phyloP scores from a whole-genome alignment of 23 tunicate genomes.

The Corella eumyota region DNA sequence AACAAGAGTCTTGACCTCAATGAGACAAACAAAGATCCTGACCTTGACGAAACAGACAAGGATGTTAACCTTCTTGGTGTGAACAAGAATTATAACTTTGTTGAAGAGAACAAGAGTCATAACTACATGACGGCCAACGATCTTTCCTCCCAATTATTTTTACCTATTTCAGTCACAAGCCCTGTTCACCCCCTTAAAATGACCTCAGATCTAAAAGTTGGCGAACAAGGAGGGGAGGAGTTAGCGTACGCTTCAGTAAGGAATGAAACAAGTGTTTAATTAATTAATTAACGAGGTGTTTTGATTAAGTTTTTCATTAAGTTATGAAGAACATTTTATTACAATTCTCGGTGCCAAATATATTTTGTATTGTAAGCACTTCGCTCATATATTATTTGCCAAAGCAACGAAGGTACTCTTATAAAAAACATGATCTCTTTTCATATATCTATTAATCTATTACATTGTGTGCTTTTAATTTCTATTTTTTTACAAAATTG shows the following conservation, averaged over 20 bases:
- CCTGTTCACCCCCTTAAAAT: neutral
- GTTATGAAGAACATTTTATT: neutral
- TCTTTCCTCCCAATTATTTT: constrained; percentile 4
- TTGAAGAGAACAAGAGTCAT: constrained; percentile 12
- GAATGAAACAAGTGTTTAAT: constrained; percentile 16
- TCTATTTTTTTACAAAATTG: no score
- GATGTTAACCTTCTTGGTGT: neutral
- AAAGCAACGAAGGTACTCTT: no score
- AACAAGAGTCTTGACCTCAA: no score
- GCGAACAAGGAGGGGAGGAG: neutral
- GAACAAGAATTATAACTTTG: neutral
- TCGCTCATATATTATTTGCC: no score
- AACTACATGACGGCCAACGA: constrained; percentile 20
- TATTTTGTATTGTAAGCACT: no score
- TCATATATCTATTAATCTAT: no score
- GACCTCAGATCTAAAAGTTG: neutral
- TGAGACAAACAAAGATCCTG: no score
- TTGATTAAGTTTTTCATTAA: neutral
- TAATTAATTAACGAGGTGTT: neutral
- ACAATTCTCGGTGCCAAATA: neutral
- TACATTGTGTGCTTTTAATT: no score
- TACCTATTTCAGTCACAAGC: constrained; percentile 4
- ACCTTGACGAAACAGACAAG: no score
- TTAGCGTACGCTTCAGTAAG: constrained; percentile 7
- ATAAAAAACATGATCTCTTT: no score